Conservation (phyloP, 2,113 vertebrate genomes). For the Sclerurus mexicanus region DNA sequence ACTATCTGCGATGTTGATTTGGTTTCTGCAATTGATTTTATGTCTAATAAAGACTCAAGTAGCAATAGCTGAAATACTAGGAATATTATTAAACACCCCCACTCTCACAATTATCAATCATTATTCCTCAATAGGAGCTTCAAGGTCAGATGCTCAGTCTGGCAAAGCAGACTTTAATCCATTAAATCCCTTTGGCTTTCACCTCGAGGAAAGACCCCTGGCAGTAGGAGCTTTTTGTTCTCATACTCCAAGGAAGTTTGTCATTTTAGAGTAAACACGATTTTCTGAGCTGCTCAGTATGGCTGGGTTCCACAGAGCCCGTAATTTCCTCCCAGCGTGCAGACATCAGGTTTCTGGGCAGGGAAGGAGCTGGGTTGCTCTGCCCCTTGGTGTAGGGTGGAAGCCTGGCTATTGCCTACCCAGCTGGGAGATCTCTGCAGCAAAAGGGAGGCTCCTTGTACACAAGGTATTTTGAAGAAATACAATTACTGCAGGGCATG, state of each 20-base stretch:
- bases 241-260: not conserved
- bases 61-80: not conserved
- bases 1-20: not conserved
- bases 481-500: not conserved
- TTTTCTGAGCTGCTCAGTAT: not conserved
- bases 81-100: not conserved
- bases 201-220: not conserved
- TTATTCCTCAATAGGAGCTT: not conserved
- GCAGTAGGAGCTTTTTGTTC: not conserved
- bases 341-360: not conserved
- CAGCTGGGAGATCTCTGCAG: not conserved
- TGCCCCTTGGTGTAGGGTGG: not conserved
- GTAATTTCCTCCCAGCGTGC: not conserved
- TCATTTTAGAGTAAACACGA: not conserved
- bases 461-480: not conserved
- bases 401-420: rapidly evolving
- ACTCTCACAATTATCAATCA: not conserved
- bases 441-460: not conserved
- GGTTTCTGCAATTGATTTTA: not conserved
- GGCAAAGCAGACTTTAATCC: not conserved
- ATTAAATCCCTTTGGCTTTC: not conserved
- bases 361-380: not conserved
- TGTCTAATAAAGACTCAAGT: not conserved
- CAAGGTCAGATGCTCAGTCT: not conserved
- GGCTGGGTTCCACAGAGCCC: not conserved